Base-by-base conservation (phyloP, 2,888 invertebrate species). In the Mythimna albipuncta region DNA sequence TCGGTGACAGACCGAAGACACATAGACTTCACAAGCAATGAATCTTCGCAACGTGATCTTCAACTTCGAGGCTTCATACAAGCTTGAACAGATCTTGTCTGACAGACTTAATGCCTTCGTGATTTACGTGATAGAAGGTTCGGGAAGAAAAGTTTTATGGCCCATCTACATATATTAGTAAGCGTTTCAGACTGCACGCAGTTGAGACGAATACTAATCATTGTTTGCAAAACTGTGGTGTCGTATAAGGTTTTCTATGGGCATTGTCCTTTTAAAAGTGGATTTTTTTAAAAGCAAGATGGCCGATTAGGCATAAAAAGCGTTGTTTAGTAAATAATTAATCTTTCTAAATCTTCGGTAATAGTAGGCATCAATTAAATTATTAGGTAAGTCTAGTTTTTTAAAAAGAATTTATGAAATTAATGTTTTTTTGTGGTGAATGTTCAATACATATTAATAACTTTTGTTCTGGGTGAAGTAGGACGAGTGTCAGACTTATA, bases 121-220 rank as follows among this genome's bases (percentile, higher is more conserved):
- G 83, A 84, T 82, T 80, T 77, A 81, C 75, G 71, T 64, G 44
- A 62, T 55, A 69, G 65, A 66, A 69, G 62, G 59, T 69, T 79
- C 57, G 52, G 35, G 74, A 75, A 66, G 72, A 75, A 72, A 79
- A 69, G 59, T 69, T 75, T 74, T 69, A 76, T 75, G 65, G 65
- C 69, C 21, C 32, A 69, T 78, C 63, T 78, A 32, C 65, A 75
- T 85, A 71, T 69, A 83, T 87, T 74, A 59, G 74, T 68, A 70
- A 68, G 55, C 73, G 68, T 70, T 69, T 75, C 61, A 76, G 70
- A 68, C 77, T 80, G 81, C 68, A 69, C 66, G 70, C 59, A 54
- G 63, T 35, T 7, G 54, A 32, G 19, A 7, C 16, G 85, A 85
- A 83, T 83, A 83, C 77, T 85, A 71, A 83, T 68, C 55, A 58